Evolutionary conservation across 2,888 invertebrate genomes (phyloP).

Genomic region (Ophonus ardosiacus): DNA sequence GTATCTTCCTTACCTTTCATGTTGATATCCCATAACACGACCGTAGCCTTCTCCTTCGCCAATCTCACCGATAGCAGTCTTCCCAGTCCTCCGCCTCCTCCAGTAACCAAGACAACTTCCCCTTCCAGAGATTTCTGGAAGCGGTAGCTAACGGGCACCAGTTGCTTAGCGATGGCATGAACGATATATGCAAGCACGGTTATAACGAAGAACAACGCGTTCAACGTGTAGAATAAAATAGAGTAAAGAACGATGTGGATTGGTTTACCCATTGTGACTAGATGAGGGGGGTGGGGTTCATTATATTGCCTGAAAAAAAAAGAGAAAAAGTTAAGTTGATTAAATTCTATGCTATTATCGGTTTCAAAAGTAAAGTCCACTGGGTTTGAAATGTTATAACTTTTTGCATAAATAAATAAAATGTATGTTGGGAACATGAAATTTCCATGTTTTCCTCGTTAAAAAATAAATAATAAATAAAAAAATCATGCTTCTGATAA

Average conservation of each 20-base stretch:
- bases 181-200: constrained; percentile 74
- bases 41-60: constrained; percentile 86
- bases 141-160: constrained; percentile 80
- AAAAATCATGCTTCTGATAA: too few relatives aligned
- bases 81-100: constrained; percentile 92
- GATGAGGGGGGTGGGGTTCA: not conserved
- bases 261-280: constrained; percentile 52
- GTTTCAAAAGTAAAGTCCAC: too few relatives aligned
- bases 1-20: constrained; percentile 79
- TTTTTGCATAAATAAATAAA: too few relatives aligned
- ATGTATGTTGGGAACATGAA: too few relatives aligned
- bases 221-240: constrained; percentile 26
- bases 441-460: too few relatives aligned
- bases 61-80: constrained; percentile 86
- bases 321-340: too few relatives aligned
- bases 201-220: constrained; percentile 76
- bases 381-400: too few relatives aligned
- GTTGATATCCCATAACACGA: constrained; percentile 95
- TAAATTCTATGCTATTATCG: too few relatives aligned
- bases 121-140: constrained; percentile 84
- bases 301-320: constrained; percentile 53
- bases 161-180: constrained; percentile 76
- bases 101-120: constrained; percentile 91
- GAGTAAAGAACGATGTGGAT: constrained; percentile 54
- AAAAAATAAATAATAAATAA: too few relatives aligned